Base-by-base conservation (phyloP, 23 tunicate genomes). In the Halocynthia aurantium region DNA sequence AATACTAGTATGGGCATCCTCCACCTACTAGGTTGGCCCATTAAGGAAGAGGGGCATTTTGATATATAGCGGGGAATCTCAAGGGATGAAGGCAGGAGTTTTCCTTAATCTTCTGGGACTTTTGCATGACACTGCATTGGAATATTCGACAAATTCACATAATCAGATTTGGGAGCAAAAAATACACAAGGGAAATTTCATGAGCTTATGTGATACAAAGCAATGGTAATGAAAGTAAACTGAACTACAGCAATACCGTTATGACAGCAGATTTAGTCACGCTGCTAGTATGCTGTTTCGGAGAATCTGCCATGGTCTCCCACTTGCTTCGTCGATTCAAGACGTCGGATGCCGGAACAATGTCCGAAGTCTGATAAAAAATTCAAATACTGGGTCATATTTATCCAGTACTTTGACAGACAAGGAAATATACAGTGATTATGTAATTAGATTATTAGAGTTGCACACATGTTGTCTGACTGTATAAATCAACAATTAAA, bases 301-400 rank as follows among this genome's bases (percentile, higher is more conserved):
- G 49, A 20, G 62, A 12, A 11, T 85, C 97, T 7, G 90, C 87
- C 10, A 61, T 77, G 55, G 40, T 85, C 56, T 90, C 87, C 86
- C 86, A 90, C 62, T 85, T 90, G 22, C 77, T 76, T 52, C 84
- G 61, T 19, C 97, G 72, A 61, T 85, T 75, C 15, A 54, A 82
- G 22, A 90, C 90, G 10, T 77, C 97, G 6, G 87, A 76, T 40
- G 81, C 82, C 11, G 80, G 53, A 8, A 73, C 52, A 50, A 76
- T 12, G 54, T 81, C 77, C 44, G 44, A 31, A 21, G 71, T 53
- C 92, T 86, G 73, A 50, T 68, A 68, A 68, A 0, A 68, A 15
- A 15, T 50, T 8, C 51, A 69, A 7, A 15, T 8, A 63, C 64
- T 1, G 64, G 64, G 64, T 15, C 64, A 1, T 17, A 15, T 60